These are phyloP conservation scores for Pelobates cultripes DNA, from an alignment of 2,797 vertebrate species.

Conservation along the genomic window DNA sequence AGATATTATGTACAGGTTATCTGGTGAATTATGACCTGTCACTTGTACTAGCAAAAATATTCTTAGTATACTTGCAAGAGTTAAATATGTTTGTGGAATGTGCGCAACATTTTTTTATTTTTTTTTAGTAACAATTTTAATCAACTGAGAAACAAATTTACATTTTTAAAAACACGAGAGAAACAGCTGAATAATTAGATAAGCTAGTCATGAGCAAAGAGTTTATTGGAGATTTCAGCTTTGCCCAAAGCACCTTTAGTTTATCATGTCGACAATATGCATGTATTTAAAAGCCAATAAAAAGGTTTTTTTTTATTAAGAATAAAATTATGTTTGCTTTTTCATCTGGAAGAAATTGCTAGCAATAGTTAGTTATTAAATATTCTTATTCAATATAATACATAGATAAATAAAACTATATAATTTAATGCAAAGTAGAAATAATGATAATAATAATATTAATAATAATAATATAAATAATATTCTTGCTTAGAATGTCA, in stretches of 20 bases:
- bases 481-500: no score
- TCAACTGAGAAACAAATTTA: neutral
- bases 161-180: neutral
- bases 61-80: neutral
- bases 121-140: neutral
- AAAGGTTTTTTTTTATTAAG: no score
- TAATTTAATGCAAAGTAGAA: no score
- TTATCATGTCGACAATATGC: neutral
- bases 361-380: no score
- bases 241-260: neutral
- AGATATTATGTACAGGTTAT: no score
- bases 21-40: neutral
- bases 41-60: neutral
- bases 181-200: constrained; percentile 11
- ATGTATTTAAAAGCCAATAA: neutral
- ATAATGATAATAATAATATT: no score
- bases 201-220: neutral
- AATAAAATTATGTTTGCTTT: no score
- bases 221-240: neutral
- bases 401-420: no score
- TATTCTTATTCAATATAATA: no score
- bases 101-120: neutral
- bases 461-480: no score
- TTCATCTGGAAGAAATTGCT: no score
- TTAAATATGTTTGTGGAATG: constrained; percentile 1